Base-by-base conservation (phyloP, 2,113 vertebrate genomes). In the Neolamprologus tretocephalus region DNA sequence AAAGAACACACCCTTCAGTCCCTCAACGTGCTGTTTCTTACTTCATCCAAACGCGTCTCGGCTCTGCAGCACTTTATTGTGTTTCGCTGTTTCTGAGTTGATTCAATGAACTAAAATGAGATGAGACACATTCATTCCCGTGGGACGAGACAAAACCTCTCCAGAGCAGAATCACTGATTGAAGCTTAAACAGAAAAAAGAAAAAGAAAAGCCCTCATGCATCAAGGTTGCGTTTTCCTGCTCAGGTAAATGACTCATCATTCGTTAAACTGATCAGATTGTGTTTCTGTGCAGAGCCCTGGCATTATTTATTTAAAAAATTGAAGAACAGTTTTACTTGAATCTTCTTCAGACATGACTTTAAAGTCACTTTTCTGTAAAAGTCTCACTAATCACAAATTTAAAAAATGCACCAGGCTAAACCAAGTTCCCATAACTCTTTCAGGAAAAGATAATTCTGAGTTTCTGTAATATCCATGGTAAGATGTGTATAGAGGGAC, bases 31-130 rank as follows among this genome's bases (percentile, higher is more conserved):
- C 57, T 3, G 68, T 61, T 88, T 86, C 83, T 83, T 55, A 89
- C 81, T 91, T 86, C 42, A 83, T 75, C 83, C 19, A 4, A 42
- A 23, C 42, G 26, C 8, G 17, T 66, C 28, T 42, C 82, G 35
- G 84, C 87, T 49, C 83, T 78, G 84, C 89, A 82, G 83, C 86
- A 75, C 82, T 84, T 87, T 81, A 92, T 89, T 84, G 80, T 80
- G 71, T 89, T 86, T 68, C 71, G 42, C 58, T 78, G 80, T 87
- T 88, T 88, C 82, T 19, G 9, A 71, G 49, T 81, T 90, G 87
- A 94, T 92, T 91, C 83, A 78, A 85, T 92, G 63, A 86, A 88
- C 49, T 88, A 53, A 85, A 92, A 92, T 93, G 89, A 91, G 82
- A 92, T 81, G 86, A 93, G 89, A 91, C 91, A 87, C 85, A 40